Evolutionary conservation across 2,797 vertebrate genomes (phyloP), one percentile per base, ranked within the genome.

Genomic region (Microcaecilia unicolor): DNA sequence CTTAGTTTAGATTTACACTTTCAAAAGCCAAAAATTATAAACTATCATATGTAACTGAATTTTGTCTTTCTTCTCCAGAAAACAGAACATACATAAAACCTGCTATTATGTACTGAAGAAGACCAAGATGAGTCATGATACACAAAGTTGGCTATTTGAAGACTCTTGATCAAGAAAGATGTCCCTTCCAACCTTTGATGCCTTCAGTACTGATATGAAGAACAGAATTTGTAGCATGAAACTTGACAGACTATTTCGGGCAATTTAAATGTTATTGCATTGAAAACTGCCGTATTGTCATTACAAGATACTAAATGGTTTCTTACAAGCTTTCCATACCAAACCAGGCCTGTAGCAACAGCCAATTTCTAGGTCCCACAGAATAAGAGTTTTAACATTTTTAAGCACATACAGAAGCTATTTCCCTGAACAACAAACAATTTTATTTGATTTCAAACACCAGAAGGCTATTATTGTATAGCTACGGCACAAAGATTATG

Each of bases 61-160:
- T 15, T 10, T 3, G 29, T 23, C 43, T 39, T 21, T 36, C 39
- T 45, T 25, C 34, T 51, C 22, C 55, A 84, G 78, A 87, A 78
- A 87, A 86, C 62, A 70, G 80, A 72, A 52, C 66, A 15, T 79
- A 81, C 58, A 76, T 81, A 74, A 90, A 88, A 46, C 76, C 80
- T 9, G 79, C 75, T 15, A 81, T 87, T 28, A 78, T 86, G 66
- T 86, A 86, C 73, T 88, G 79, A 88, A 58, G 36, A 36, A 59
- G 50, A 57, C 51, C 38, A 38, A 45, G 37, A 13, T 25, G 41
- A 52, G 15, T 52, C 45, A 56, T 16, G 65, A 28, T 27, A 36
- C 63, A 1, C 25, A 15, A 55, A 50, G 51, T 61, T 51, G 47
- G 51, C 48, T 55, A 25, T 61, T 31, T 34, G 62, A 68, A 70